Evolutionary conservation across 2,888 invertebrate species (phyloP).

Genomic region (Rhaphigaster nebulosa): DNA sequence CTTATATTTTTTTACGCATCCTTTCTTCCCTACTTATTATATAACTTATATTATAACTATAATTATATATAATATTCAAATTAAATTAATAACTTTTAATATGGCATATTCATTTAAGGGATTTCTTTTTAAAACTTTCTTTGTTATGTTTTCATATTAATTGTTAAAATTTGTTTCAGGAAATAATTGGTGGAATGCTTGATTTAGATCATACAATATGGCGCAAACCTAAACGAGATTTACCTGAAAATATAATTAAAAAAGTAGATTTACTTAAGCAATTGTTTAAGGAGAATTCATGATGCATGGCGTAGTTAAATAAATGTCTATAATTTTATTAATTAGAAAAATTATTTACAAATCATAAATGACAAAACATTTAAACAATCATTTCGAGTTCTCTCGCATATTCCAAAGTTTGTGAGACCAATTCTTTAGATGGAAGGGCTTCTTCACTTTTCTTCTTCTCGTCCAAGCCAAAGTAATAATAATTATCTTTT

Average conservation of each 20-base stretch:
- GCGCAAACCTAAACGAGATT: conserved; percentile 85
- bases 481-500: conserved; percentile 85
- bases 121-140: too few species aligned
- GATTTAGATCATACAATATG: conserved; percentile 88
- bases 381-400: conserved; percentile 99
- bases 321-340: conserved; percentile 48
- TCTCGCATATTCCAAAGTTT: conserved; percentile 95
- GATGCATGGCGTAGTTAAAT: conserved; percentile 5
- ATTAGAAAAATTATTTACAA: conserved; percentile 56
- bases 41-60: too few species aligned
- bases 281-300: conserved; percentile 59
- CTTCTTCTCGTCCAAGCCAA: conserved; percentile 80
- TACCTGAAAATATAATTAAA: conserved; percentile 80
- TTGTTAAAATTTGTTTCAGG: conserved; percentile 70
- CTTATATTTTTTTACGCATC: too few species aligned
- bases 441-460: conserved; percentile 86
- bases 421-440: conserved; percentile 90
- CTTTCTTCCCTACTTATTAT: too few species aligned
- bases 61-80: too few species aligned
- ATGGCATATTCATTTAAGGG: too few species aligned
- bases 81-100: too few species aligned
- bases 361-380: conserved; percentile 65
- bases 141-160: background rate
- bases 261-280: conserved; percentile 82
- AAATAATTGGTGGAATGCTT: conserved; percentile 95